Evolutionary conservation across 2,797 vertebrate genomes (phyloP).

Genomic region (Taenioides sp.): DNA sequence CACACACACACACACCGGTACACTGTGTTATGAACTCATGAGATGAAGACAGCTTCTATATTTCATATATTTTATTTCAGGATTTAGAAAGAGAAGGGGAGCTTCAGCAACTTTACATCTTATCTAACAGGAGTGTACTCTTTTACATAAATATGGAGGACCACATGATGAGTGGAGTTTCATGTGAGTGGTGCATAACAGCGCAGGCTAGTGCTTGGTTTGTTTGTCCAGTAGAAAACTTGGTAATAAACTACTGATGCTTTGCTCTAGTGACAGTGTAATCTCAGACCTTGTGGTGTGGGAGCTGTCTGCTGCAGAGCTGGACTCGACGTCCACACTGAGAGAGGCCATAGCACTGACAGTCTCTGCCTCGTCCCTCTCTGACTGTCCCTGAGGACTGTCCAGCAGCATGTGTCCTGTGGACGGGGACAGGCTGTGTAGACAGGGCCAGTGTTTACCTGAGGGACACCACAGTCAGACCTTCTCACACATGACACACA

Average conservation of each 20-base stretch:
- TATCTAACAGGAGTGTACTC: too few species aligned
- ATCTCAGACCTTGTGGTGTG: conserved; percentile 71
- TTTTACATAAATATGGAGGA: too few species aligned
- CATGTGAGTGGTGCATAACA: background rate
- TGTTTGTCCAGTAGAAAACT: background rate
- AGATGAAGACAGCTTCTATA: too few species aligned
- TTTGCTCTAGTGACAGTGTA: background rate
- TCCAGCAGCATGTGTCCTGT: conserved; percentile 83
- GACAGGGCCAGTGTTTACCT: conserved; percentile 92
- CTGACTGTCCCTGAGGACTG: conserved; percentile 74
- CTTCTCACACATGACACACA: background rate
- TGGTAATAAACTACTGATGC: background rate
- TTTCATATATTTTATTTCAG: background rate
- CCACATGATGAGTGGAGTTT: background rate
- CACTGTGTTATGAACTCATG: too few species aligned
- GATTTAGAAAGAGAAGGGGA: too few species aligned
- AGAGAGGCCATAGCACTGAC: conserved; percentile 94
- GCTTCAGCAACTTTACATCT: too few species aligned
- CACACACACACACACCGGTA: background rate
- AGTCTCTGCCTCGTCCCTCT: conserved; percentile 89
- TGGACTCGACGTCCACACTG: conserved; percentile 84
- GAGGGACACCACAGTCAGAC: background rate
- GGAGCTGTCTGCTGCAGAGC: conserved; percentile 41
- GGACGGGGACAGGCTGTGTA: conserved; percentile 78
- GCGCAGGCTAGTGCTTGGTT: background rate